A percentile compares a stretch with the other conserved stretches of the same genome.
phyloP scores from a whole-genome alignment of 2,113 vertebrate species.

The Oreochromis niloticus region DNA sequence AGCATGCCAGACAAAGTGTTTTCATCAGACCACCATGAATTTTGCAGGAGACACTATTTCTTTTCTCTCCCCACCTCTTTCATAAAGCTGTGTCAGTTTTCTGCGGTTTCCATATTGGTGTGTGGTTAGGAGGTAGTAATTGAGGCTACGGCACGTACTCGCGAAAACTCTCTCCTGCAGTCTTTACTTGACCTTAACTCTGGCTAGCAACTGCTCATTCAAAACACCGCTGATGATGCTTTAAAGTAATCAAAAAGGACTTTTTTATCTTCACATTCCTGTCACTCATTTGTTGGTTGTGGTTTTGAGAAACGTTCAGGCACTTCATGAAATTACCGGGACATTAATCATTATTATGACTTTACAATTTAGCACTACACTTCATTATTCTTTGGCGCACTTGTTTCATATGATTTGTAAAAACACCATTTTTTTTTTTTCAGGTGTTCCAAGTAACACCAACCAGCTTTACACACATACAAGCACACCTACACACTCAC shows the following conservation, averaged over 20 bases:
- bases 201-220: slow-evolving; percentile 14
- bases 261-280: slow-evolving; percentile 30
- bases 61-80: neutral
- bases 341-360: slow-evolving; percentile 50
- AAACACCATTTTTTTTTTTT: slow-evolving; percentile 9
- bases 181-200: slow-evolving; percentile 24
- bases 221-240: slow-evolving; percentile 21
- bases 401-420: neutral
- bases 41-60: slow-evolving; percentile 10
- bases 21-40: slow-evolving; percentile 57
- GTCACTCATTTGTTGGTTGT: slow-evolving; percentile 15
- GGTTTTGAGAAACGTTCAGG: slow-evolving; percentile 31
- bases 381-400: slow-evolving; percentile 20
- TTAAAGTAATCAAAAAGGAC: slow-evolving; percentile 33
- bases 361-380: neutral
- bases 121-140: slow-evolving; percentile 21
- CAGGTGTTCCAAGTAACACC: neutral
- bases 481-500: neutral
- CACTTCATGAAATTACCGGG: slow-evolving; percentile 26
- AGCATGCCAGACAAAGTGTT: slow-evolving; percentile 42
- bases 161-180: neutral
- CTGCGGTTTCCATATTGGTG: neutral
- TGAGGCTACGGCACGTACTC: neutral
- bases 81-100: slow-evolving; percentile 13
- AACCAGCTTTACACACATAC: neutral